A percentile compares a stretch with the other conserved stretches of the same genome.
Evolutionary conservation across 2,888 invertebrate genomes (phyloP).

Genomic region (Parasteatoda lunata): DNA sequence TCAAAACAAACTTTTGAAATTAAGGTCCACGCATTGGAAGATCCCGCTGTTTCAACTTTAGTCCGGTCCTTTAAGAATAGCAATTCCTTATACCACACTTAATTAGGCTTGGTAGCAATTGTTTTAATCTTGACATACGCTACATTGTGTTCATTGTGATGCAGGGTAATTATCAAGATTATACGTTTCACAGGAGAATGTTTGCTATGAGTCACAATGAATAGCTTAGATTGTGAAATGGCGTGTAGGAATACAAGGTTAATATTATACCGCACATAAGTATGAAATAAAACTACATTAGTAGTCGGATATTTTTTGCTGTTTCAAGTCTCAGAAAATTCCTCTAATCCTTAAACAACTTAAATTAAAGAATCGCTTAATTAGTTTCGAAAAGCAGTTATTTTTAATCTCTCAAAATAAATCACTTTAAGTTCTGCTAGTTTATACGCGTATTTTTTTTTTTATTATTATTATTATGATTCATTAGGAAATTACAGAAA

Average conservation of each 20-base stretch:
- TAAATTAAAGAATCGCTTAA: too few species aligned
- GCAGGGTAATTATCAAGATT: constrained; percentile 39
- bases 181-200: constrained; percentile 10
- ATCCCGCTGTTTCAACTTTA: constrained; percentile 27
- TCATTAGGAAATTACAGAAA: too few species aligned
- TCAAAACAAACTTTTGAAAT: constrained; percentile 49
- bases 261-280: constrained; percentile 15
- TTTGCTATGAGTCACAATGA: constrained; percentile 4
- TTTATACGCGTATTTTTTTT: too few species aligned
- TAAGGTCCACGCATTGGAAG: constrained; percentile 48
- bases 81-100: constrained; percentile 46
- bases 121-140: constrained; percentile 52
- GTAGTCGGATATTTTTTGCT: neutral
- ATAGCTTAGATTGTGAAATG: constrained; percentile 23
- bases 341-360: too few species aligned
- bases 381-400: too few species aligned
- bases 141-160: constrained; percentile 35
- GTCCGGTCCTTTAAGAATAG: constrained; percentile 47
- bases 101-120: constrained; percentile 61
- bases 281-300: neutral
- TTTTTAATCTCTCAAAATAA: too few species aligned
- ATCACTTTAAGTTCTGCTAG: too few species aligned
- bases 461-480: too few species aligned
- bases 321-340: too few species aligned
- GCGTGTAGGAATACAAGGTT: constrained; percentile 35